Percentiles rank a stretch among this genome's conserved stretches.
Conservation (phyloP, 2,797 vertebrate genomes). For the Pelodytes ibericus region DNA sequence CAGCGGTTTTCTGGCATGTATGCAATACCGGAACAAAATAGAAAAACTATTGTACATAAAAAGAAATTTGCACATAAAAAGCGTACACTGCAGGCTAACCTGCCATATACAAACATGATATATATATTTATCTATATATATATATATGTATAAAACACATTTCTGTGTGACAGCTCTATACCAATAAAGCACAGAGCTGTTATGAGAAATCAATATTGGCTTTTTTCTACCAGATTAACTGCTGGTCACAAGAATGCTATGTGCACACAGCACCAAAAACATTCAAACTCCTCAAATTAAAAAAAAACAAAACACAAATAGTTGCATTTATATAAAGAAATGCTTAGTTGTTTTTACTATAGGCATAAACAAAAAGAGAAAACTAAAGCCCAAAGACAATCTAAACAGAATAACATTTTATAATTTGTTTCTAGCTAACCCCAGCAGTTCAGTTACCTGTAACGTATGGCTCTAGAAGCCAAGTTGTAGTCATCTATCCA, state of each 20-base stretch:
- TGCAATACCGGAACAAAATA: constrained; percentile 62
- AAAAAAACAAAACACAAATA: constrained; percentile 9
- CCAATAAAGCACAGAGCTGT: constrained; percentile 71
- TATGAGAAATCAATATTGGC: constrained; percentile 70
- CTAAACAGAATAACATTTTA: neutral
- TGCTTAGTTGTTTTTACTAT: constrained; percentile 4
- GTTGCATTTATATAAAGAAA: neutral
- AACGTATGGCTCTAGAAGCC: neutral
- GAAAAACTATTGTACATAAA: constrained; percentile 73
- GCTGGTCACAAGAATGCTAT: constrained; percentile 16
- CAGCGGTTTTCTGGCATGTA: constrained; percentile 21
- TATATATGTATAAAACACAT: constrained; percentile 65
- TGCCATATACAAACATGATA: constrained; percentile 72
- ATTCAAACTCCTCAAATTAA: constrained; percentile 1
- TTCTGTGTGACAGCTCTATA: constrained; percentile 65
- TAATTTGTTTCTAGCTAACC: constrained; percentile 8
- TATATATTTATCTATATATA: constrained; percentile 57
- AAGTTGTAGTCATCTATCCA: neutral
- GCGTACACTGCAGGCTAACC: constrained; percentile 74
- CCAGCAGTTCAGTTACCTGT: constrained; percentile 2
- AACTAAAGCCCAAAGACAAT: constrained; percentile 4
- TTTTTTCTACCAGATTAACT: constrained; percentile 46
- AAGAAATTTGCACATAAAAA: constrained; percentile 75
- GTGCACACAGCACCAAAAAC: constrained; percentile 7
- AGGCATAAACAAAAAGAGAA: constrained; percentile 12